Evolutionary conservation across 2,888 invertebrate genomes (phyloP), one percentile per base, ranked within the genome.

Genomic region (Amphipoea oculea): DNA sequence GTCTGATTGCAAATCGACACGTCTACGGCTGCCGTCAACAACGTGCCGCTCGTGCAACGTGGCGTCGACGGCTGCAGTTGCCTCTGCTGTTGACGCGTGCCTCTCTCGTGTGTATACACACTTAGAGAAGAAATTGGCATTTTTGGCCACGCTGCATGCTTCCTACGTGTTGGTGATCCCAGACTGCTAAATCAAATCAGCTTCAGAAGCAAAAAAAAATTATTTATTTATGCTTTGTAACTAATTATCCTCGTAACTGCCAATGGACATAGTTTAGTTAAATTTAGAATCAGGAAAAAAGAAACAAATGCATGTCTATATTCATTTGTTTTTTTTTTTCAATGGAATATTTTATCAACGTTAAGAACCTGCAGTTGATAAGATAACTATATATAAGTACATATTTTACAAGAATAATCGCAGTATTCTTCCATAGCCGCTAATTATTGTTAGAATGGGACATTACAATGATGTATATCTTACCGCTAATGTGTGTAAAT

Each of bases 101-200:
- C 17, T 6, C 17, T 6, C 17, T 20, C 17, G 54, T 54, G 54
- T 20, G 7, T 20, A 20, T 54, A 6, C 20, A 20, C 51, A 20
- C 5, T 54, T 51, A 7, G 9, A 82, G 12, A 45, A 57, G 17
- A 68, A 40, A 82, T 40, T 29, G 17, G 4, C 14, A 66, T 81
- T 60, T 60, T n/a, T 62, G 60, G 42, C 12, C 20, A 82, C 60
- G 60, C 36, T 82, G 51, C 20, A 75, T 81, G 29, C 48, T 36
- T 67, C 45, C 36, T 45, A 42, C 75, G 42, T 75, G 76, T 67
- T 67, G 23, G 6, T 36, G 36, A 79, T 67, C 42, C n/a, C 29
- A 67, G 51, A 75, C 66, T 5, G 9, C 36, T 51, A 62, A 75
- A 66, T 81, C n/a, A 76, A 45, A 63, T 60, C 14, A 11, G 14